These are phyloP conservation scores for Micromys minutus DNA, from an alignment of 2,113 vertebrate genomes.

Conservation along the genomic window DNA sequence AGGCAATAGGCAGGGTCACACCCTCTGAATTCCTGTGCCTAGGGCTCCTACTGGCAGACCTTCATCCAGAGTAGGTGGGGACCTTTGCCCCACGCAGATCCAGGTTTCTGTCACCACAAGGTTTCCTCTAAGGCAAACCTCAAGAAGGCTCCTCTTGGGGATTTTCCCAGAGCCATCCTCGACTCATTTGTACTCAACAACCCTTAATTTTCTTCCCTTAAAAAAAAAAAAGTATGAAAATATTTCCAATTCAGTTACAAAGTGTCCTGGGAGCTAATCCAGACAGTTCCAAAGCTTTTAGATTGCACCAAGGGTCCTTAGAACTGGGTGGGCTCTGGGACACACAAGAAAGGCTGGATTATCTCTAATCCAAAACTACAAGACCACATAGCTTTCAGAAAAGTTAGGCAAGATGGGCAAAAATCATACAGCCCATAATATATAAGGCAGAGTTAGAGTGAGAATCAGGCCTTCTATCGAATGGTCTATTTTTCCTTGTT, in stretches of 20 bases:
- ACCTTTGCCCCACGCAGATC: neutral
- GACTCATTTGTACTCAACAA: conserved; percentile 8
- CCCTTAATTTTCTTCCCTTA: neutral
- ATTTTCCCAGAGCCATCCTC: neutral
- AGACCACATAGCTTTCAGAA: neutral
- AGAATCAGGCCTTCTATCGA: conserved; percentile 39
- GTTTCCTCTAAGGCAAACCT: neutral
- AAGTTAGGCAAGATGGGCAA: neutral
- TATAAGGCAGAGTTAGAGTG: neutral
- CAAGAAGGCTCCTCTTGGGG: neutral
- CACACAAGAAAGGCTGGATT: neutral
- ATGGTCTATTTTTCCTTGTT: neutral
- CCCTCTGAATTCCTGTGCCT: conserved; percentile 34
- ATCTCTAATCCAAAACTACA: neutral
- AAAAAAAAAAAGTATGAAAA: neutral
- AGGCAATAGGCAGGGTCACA: neutral
- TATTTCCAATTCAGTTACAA: neutral
- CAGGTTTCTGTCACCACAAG: neutral
- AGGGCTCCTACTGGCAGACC: neutral
- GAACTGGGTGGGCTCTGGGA: neutral
- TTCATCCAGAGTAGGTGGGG: neutral
- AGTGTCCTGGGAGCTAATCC: neutral
- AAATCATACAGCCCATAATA: conserved; percentile 37
- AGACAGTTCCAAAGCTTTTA: neutral
- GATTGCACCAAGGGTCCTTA: neutral